Conservation (phyloP, 23 tunicate genomes). For the Trididemnum miniatum region DNA sequence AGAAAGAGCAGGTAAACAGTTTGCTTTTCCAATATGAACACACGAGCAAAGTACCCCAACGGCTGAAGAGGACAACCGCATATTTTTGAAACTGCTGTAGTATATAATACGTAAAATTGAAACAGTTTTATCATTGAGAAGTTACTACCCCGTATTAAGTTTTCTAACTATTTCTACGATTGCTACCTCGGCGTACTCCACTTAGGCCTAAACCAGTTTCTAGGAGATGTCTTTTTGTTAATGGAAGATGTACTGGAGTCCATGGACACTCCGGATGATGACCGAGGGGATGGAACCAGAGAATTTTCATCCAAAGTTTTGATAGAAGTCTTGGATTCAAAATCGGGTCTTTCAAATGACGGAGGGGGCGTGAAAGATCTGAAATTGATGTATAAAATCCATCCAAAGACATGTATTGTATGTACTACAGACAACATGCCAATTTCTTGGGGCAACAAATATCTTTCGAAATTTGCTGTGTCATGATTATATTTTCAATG, state of each 20-base stretch:
- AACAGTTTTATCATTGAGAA: neutral
- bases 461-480: too few relatives aligned
- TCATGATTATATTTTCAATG: too few relatives aligned
- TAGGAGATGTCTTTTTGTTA: neutral
- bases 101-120: too few relatives aligned
- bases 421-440: too few relatives aligned
- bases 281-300: slow-evolving; percentile 29
- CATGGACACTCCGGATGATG: slow-evolving; percentile 38
- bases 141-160: neutral
- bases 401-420: too few relatives aligned
- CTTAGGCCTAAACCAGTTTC: slow-evolving; percentile 43
- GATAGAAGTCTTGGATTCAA: neutral
- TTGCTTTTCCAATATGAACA: too few relatives aligned
- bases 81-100: too few relatives aligned
- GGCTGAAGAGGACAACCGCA: too few relatives aligned
- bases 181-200: slow-evolving; percentile 5
- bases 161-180: neutral
- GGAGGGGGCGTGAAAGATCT: slow-evolving; percentile 58
- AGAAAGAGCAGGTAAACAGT: too few relatives aligned
- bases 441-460: too few relatives aligned
- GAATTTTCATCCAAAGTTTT: neutral
- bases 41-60: too few relatives aligned
- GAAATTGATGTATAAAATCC: too few relatives aligned
- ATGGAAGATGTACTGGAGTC: neutral
- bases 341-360: slow-evolving; percentile 29